Base-by-base conservation (phyloP, 2,888 invertebrate species). In the Carcina quercana region DNA sequence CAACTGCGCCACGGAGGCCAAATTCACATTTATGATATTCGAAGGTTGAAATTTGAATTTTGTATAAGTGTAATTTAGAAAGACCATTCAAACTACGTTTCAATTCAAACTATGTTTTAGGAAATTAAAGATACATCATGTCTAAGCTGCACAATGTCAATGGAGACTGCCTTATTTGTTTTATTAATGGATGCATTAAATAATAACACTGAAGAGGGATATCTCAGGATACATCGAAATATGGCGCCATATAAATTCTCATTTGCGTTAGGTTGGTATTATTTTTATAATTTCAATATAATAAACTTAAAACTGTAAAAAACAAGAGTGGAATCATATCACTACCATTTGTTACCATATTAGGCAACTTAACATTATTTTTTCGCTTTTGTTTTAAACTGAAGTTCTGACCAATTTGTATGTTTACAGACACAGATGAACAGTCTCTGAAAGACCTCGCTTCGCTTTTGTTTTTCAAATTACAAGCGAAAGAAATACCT, bases 201-300 rank as follows among this genome's bases (percentile, higher is more conserved):
- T 43, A 87, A 88, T 43, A 84, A 78, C 15, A 62, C 72, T 15
- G 79, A 83, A 44, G 79, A 86, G 45, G 74, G 86, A 40, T 85
- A 73, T 41, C 66, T 90, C 28, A 75, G 86, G 38, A 75, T 92
- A 24, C 91, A 94, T 54, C 86, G 90, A 35, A 90, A 88, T 68
- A 73, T 94, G 36, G 87, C 92, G 8, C 94, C 94, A 0, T 93
- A 89, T 55, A 93, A 93, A 82, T 87, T 91, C 37, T 86, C 87
- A 27, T 88, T 93, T 61, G 86, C 86, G 12, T 62, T 88, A 28
- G 58, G 11, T 6, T 24, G 20, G 20, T 20, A 20, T 10, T 20
- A n/a, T 8, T 8, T 20, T 20, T 20, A n/a, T 20, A 20, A 20
- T 10, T 19, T 20, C n/a, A n/a, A n/a, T n/a, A n/a, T n/a, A n/a